Percentiles rank a stretch among this genome's conserved stretches.
phyloP scores from a whole-genome alignment of 2,888 invertebrate genomes.

The Hirtodrosophila cameraria region DNA sequence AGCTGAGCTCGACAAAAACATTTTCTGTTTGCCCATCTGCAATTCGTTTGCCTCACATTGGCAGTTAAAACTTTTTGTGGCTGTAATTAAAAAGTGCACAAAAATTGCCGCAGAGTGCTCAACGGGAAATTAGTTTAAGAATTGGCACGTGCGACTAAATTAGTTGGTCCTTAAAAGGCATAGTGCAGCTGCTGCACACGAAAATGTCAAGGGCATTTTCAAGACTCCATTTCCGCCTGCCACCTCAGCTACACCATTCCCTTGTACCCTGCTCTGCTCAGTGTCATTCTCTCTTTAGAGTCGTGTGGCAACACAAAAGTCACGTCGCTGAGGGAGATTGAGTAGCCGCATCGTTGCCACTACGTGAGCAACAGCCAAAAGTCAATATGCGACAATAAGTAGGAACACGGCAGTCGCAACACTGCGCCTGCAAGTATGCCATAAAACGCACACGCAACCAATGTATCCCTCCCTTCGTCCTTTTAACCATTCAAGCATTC shows the following conservation, averaged over 20 bases:
- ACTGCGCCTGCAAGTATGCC: conserved; percentile 17
- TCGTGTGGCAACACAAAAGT: conserved; percentile 30
- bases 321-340: conserved; percentile 59
- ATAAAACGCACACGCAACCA: conserved; percentile 59
- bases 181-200: conserved; percentile 53
- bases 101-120: conserved; percentile 19
- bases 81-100: conserved; percentile 58
- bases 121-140: conserved; percentile 29
- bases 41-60: conserved; percentile 9
- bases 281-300: conserved; percentile 4
- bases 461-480: too few species aligned
- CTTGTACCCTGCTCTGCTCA: not conserved
- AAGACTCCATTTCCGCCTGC: conserved; percentile 1
- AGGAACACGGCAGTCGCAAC: conserved; percentile 8
- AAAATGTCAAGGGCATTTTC: conserved; percentile 14
- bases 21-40: not conserved
- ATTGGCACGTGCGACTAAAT: conserved; percentile 45
- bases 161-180: conserved; percentile 18
- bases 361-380: conserved; percentile 60
- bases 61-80: conserved; percentile 26
- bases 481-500: conserved; percentile 11
- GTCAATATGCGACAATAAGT: conserved; percentile 65
- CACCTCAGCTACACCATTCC: not conserved
- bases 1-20: conserved; percentile 3
- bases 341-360: conserved; percentile 40